Evolutionary conservation across 2,113 vertebrate genomes (phyloP), one percentile per base, ranked within the genome.

Genomic region (Ibidorhyncha struthersii): DNA sequence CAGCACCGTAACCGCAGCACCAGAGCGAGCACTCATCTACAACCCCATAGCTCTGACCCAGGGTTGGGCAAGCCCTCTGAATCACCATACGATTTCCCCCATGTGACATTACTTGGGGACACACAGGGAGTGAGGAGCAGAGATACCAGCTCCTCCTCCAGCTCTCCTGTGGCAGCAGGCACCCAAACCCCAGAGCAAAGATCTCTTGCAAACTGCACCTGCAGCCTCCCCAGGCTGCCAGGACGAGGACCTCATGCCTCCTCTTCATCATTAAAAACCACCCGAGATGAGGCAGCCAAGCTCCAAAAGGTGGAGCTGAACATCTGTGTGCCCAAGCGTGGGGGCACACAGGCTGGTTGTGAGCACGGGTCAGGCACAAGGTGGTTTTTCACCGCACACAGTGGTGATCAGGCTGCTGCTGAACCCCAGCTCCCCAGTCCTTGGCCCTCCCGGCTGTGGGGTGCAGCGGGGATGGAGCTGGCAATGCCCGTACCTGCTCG

Each of bases 401-500:
- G 71, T 2, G 32, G 20, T 45, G 43, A 14, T 59, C 13, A 5
- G 53, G 65, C 32, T 10, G 26, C 5, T 17, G 47, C 38, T 8
- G 38, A 56, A 30, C 11, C 26, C 55, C 62, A 29, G 0, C 18
- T 49, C 12, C 53, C 38, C 41, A 23, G 22, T 15, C 40, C 5
- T 3, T 1, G 11, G 23, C 20, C 34, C 26, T n/a, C 45, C 52
- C 1, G 4, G 49, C 5, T 30, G 47, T 7, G 61, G 82, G 76
- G 61, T 11, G 27, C 25, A 4, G 43, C 3, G 5, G n/a, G 52
- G 43, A 10, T 1, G 34, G 36, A 17, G 19, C 8, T 0, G 14
- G 32, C 1, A 16, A 21, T 21, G 43, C 16, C 59, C 30, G 1
- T 99, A 99, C 99, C 99, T 99, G 99, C 96, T 99, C 99, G 27